Base-by-base conservation (phyloP, 2,888 invertebrate species). In the Drosophila robusta region DNA sequence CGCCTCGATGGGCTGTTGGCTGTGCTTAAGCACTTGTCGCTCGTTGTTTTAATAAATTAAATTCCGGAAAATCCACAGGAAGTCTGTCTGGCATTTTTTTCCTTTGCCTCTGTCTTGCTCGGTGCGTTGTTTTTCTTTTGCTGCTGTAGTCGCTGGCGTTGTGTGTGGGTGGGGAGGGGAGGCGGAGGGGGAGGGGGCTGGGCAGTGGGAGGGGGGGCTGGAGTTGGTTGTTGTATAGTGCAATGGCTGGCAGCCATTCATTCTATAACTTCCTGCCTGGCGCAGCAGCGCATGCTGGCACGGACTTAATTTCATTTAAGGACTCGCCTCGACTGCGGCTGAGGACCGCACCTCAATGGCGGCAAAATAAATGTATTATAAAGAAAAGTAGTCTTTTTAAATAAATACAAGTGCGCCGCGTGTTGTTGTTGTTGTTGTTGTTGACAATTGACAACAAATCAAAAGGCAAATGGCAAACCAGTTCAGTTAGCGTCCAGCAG, bases 11-110 rank as follows among this genome's bases (percentile, higher is more conserved):
- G n/a, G 12, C 38, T 38, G 60, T 68, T 46, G 32, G 50, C 44
- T 45, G 44, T 42, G 41, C 51, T 72, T 55, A 70, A 63, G 63
- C 63, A 69, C 75, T 78, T 77, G 76, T 72, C 70, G 70, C 73
- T 87, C 72, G 85, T 89, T 85, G 88, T 91, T 91, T 91, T 90
- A 90, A 90, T 90, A 91, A 91, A 91, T 90, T 90, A 91, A 91
- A 90, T 91, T 90, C 90, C 81, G 91, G 90, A 85, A 90, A 91
- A 91, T 90, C 91, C 91, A 83, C 91, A 90, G 91, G 90, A 91
- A 91, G 90, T 90, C 91, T 84, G 91, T 90, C 91, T 89, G 90
- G 78, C 80, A 80, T 67, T 73, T 56, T 45, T 47, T 42, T 22
- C 3, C 32, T 44, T 24, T 44, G 24, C 34, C 42, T 34, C 14